Conservation (phyloP, 2,113 vertebrate species). For the Odocoileus virginianus region DNA sequence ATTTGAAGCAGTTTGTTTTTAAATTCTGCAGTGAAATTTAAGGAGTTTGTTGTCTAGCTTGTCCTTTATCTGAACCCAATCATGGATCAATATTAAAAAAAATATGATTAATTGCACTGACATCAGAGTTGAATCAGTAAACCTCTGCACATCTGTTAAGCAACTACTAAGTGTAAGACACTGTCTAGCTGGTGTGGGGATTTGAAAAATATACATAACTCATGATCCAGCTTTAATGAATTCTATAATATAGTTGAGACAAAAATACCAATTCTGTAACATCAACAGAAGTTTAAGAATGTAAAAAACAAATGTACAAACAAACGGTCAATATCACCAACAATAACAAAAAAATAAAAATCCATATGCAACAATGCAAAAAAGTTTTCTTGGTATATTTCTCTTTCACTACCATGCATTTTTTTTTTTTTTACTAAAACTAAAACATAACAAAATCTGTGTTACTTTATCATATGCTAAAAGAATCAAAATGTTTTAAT, state of each 20-base stretch:
- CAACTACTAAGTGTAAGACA: not conserved
- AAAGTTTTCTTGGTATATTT: not conserved
- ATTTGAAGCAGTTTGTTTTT: conserved; percentile 49
- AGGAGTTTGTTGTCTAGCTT: conserved; percentile 17
- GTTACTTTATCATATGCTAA: not conserved
- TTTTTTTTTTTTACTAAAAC: not conserved
- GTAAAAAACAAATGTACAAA: not conserved
- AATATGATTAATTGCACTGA: not conserved
- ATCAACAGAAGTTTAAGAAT: not conserved
- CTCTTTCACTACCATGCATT: not conserved
- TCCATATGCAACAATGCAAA: not conserved
- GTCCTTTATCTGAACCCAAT: not conserved
- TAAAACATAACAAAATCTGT: not conserved
- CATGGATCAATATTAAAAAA: not conserved
- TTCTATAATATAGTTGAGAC: not conserved
- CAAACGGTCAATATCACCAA: not conserved
- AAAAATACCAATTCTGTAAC: not conserved
- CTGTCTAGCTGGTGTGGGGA: not conserved
- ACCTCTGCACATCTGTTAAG: not conserved
- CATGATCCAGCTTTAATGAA: not conserved
- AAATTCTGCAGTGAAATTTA: conserved; percentile 27
- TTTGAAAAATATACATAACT: not conserved
- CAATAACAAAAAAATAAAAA: not conserved
- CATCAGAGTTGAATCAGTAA: not conserved
- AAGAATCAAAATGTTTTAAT: not conserved